Base-by-base conservation (phyloP, 2,888 invertebrate genomes). In the Aphidoletes aphidimyza region DNA sequence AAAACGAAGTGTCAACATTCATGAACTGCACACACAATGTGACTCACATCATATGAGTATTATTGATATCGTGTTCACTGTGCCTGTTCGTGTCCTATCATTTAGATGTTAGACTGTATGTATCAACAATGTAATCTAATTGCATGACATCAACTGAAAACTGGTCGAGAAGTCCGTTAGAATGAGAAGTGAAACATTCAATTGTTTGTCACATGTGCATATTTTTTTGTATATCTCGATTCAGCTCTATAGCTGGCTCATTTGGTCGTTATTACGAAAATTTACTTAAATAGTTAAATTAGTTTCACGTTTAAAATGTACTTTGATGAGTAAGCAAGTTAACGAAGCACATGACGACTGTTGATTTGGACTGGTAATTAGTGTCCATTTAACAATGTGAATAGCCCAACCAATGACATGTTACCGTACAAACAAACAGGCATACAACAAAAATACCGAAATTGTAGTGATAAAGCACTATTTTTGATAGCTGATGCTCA, bases 41-140 rank as follows among this genome's bases (percentile, higher is more conserved):
- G n/a, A n/a, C n/a, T n/a, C n/a, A n/a, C n/a, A n/a, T n/a, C n/a
- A n/a, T n/a, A n/a, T 54, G 54, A 6, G 2, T 54, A n/a, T 22
- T 54, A 22, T 54, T n/a, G 22, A 8, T n/a, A 3, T 22, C 0
- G 6, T 22, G 54, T 54, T 3, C 6, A 22, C 5, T 17, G n/a
- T 54, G 2, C 22, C 22, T 26, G n/a, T 54, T 54, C 22, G 54
- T 54, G 54, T 54, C 54, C 54, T 54, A 54, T 54, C 54, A 54
- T 26, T 9, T 34, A n/a, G 14, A n/a, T 69, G 69, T 5, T 54
- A 8, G 26, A 11, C 69, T 69, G 14, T 30, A 69, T 69, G 69
- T n/a, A 69, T 69, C n/a, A 69, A 69, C 69, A 69, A 30, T 69
- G 69, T 69, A 69, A 69, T 69, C 69, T 69, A 30, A 69, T 69